These are phyloP conservation scores for Myopa tessellatipennis DNA, from an alignment of 2,888 invertebrate genomes.

Conservation along the genomic window DNA sequence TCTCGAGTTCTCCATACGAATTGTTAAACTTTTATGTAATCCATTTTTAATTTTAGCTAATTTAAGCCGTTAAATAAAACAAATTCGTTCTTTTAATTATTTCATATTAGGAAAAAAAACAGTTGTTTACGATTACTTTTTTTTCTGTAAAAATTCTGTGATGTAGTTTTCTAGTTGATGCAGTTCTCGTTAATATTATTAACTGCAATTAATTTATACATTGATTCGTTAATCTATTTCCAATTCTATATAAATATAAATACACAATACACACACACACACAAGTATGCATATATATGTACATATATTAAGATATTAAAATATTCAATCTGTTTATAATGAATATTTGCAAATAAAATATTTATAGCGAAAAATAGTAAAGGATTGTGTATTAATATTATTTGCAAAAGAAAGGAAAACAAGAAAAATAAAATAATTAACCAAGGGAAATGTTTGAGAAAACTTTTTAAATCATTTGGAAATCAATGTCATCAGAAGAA, in stretches of 20 bases:
- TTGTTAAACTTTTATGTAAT: not conserved
- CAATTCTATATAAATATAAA: not conserved
- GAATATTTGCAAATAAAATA: slow-evolving; percentile 26
- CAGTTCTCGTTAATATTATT: slow-evolving; percentile 15
- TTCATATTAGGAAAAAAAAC: slow-evolving; percentile 55
- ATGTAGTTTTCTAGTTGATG: slow-evolving; percentile 48
- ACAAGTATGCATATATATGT: not conserved
- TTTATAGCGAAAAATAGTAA: not conserved
- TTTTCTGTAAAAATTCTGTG: slow-evolving; percentile 46
- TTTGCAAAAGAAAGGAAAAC: not conserved
- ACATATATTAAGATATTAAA: not conserved
- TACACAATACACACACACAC: no score
- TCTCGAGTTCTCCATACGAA: not conserved
- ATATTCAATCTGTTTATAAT: slow-evolving; percentile 22
- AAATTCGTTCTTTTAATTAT: slow-evolving; percentile 11
- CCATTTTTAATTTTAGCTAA: not conserved
- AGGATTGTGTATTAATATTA: not conserved
- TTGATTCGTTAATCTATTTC: not conserved
- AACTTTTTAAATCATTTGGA: not conserved
- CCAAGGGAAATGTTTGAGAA: not conserved
- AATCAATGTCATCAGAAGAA: no score
- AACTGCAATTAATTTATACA: slow-evolving; percentile 31
- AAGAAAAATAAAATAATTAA: not conserved
- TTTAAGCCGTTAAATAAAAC: not conserved
- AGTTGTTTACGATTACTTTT: slow-evolving; percentile 19